Evolutionary conservation across 2,113 vertebrate species (phyloP), one percentile per base, ranked within the genome.

Genomic region (Gymnogyps californianus): DNA sequence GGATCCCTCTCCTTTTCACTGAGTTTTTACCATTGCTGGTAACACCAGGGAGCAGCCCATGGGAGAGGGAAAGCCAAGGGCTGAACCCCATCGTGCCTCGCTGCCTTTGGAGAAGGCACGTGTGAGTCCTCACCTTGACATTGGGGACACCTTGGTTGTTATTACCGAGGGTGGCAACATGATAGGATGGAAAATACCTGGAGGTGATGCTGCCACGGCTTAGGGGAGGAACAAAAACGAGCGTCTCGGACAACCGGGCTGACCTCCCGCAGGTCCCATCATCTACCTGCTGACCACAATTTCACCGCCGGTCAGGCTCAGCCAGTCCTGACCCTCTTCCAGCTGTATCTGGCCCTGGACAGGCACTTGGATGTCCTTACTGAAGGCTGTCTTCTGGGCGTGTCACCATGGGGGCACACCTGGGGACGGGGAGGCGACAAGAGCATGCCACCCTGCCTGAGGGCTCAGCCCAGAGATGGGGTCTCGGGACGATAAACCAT

Each of bases 81-180:
- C 20, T 70, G 54, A 71, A 31, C 16, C 13, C 16, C 36, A 14
- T 25, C 1, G 4, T 70, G 57, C 38, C 22, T 75, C 4, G 1
- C 26, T 67, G 57, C 32, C 66, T 72, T 31, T 83, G 76, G 42
- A 75, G 18, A 9, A 84, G 22, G 16, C 6, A 2, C 1, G 2
- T 29, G n/a, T 2, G n/a, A 40, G 38, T 55, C 44, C 18, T 55
- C 38, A 36, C 34, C 18, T 47, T 46, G 46, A 22, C 42, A 3
- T 0, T 18, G 42, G 49, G 34, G 57, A 59, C 40, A 62, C 13
- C 18, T 55, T 31, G 29, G n/a, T 9, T 20, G 42, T 5, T 34
- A 26, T 13, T 25, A 42, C 34, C 1, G 4, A 42, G 22, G 9
- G 42, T 61, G 49, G 40, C n/a, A 67, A 42, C 0, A 0, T 1